Evolutionary conservation across 2,113 vertebrate genomes (phyloP), one percentile per base, ranked within the genome.

Genomic region (Telmatochromis sp.): DNA sequence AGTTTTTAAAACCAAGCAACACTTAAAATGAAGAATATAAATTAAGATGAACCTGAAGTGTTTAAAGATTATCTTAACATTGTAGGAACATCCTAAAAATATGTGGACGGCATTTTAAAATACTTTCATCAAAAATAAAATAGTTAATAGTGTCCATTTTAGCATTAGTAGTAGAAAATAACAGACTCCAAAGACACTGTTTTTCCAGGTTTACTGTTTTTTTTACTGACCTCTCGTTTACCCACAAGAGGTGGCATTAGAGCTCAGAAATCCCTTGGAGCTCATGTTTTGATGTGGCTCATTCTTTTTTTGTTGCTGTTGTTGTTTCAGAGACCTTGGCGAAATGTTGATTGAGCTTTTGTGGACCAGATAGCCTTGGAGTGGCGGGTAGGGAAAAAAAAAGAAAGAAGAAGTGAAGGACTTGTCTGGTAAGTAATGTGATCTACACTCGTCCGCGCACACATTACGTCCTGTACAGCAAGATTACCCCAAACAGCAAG

Each of bases 341-440:
- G 33, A 93, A 93, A 94, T 92, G 88, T 93, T 93, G 93, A 93
- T 92, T 86, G 89, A 90, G 90, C 87, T 87, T 90, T 90, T 26
- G n/a, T 87, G 60, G 55, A 58, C 33, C 54, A 80, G 42, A 81
- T 78, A 86, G 86, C 87, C 93, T 92, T 92, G 65, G 70, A 91
- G 47, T 37, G 26, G 4, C 4, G 26, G 23, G 17, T 17, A 10
- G 9, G 35, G 6, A 0, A 33, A 51, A 11, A 84, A 7, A 53
- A 73, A 84, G 47, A 23, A 78, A 45, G 83, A 80, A 47, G 57
- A 31, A 37, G 3, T 49, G 42, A 90, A 82, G 75, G 73, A 80
- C 75, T 58, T 63, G 37, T 88, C 80, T 89, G 87, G 57, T 82
- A 90, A 90, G 89, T 80, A 83, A 65, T 82, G 58, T 53, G 86